Percentiles rank a stretch among this genome's conserved stretches.
phyloP scores from a whole-genome alignment of 2,888 invertebrate species.

The Lacanobia oleracea region DNA sequence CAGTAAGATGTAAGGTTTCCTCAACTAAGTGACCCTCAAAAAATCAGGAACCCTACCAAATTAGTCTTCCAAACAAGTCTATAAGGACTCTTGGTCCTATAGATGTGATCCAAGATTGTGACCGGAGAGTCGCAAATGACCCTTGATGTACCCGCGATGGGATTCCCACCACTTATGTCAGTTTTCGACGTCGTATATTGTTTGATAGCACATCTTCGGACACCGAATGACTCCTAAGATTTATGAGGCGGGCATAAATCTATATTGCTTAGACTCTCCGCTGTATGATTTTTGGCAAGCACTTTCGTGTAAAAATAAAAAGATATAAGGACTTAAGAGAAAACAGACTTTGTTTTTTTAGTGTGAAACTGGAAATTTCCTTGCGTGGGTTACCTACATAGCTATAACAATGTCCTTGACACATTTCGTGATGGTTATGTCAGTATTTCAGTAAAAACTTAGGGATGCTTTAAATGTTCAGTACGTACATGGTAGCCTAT shows the following conservation, averaged over 20 bases:
- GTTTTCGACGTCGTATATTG: constrained; percentile 33
- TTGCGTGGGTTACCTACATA: neutral
- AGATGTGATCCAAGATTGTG: constrained; percentile 29
- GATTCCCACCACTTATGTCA: constrained; percentile 43
- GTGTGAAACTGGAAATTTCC: neutral
- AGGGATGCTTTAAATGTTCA: too few relatives aligned
- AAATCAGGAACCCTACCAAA: constrained; percentile 18
- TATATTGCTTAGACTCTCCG: constrained; percentile 7
- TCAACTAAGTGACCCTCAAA: constrained; percentile 4
- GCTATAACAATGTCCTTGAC: neutral
- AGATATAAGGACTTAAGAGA: neutral
- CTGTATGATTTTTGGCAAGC: constrained; percentile 5
- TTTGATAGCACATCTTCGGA: constrained; percentile 18
- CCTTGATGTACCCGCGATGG: constrained; percentile 41
- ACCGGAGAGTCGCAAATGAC: constrained; percentile 27
- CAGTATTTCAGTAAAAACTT: neutral
- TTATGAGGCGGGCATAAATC: constrained; percentile 42
- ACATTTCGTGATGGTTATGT: neutral
- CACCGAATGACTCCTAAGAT: constrained; percentile 20
- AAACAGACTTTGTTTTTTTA: constrained; percentile 3
- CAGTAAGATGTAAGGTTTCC: neutral
- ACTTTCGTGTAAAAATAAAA: neutral
- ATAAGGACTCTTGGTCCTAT: constrained; percentile 16
- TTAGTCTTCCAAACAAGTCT: constrained; percentile 30
- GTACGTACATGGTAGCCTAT: neutral